A percentile compares a stretch with the other conserved stretches of the same genome.
phyloP scores from a whole-genome alignment of 2,888 invertebrate species.

The Amorpha juglandis region DNA sequence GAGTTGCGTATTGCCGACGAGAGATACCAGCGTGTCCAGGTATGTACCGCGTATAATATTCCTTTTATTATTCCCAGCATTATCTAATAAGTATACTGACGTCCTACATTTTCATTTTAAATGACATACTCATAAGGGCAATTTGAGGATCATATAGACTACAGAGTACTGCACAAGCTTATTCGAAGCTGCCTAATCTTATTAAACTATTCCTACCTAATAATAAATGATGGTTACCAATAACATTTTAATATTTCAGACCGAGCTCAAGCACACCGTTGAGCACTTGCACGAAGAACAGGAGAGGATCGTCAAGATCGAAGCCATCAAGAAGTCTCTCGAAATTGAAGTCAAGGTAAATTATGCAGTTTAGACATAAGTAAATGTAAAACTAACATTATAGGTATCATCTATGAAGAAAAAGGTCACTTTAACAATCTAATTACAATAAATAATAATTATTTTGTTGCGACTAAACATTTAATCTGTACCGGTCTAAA shows the following conservation, averaged over 20 bases:
- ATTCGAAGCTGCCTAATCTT: too few relatives aligned
- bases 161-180: too few relatives aligned
- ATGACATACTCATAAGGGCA: too few relatives aligned
- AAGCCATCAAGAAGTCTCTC: conserved; percentile 98
- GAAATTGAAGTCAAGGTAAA: conserved; percentile 97
- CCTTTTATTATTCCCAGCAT: background rate
- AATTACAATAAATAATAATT: too few relatives aligned
- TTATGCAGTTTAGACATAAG: background rate
- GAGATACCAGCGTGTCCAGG: conserved; percentile 95
- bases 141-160: too few relatives aligned
- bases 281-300: conserved; percentile 98
- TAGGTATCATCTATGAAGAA: too few relatives aligned
- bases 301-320: conserved; percentile 98
- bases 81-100: too few relatives aligned
- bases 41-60: conserved; percentile 43
- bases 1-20: conserved; percentile 97
- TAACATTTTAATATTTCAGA: conserved; percentile 69
- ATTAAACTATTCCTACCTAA: too few relatives aligned
- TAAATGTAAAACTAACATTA: too few relatives aligned
- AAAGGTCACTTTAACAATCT: background rate
- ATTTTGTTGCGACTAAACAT: too few relatives aligned
- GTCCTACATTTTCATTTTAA: too few relatives aligned
- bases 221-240: background rate
- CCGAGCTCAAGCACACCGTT: conserved; percentile 96
- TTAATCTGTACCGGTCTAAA: too few relatives aligned